Conservation (phyloP, 2,797 vertebrate genomes). For the Typhlichthys eigenmanni region DNA sequence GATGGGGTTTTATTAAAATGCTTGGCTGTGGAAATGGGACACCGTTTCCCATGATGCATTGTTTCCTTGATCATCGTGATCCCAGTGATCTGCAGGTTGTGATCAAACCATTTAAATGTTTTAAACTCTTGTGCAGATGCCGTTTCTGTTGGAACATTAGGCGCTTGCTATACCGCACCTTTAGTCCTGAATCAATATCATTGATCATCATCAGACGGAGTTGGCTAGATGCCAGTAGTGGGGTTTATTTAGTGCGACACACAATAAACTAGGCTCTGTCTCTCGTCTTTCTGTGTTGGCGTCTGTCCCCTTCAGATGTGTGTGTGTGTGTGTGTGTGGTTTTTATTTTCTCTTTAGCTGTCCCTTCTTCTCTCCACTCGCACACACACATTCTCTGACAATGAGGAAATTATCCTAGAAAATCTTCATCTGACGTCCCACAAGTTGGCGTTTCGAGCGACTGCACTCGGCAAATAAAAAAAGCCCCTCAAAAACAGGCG, state of each 20-base stretch:
- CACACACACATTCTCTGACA: conserved; percentile 15
- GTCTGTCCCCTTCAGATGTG: conserved; percentile 12
- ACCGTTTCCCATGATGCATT: conserved; percentile 46
- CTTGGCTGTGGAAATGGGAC: conserved; percentile 34
- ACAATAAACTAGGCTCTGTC: conserved; percentile 4
- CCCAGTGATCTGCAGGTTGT: conserved; percentile 23
- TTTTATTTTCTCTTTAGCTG: too few relatives aligned
- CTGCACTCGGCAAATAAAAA: conserved; percentile 71
- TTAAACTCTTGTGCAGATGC: conserved; percentile 9
- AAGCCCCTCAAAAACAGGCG: conserved; percentile 34
- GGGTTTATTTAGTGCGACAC: not conserved
- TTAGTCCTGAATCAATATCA: too few relatives aligned
- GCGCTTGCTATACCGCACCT: too few relatives aligned
- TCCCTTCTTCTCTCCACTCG: not conserved
- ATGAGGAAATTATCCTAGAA: conserved; percentile 47
- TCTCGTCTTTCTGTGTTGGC: conserved; percentile 22
- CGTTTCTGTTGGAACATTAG: conserved; percentile 19
- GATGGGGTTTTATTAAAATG: conserved; percentile 54
- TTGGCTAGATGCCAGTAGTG: too few relatives aligned
- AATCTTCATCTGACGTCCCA: conserved; percentile 55
- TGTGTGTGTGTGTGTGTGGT: too few relatives aligned
- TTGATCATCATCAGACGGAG: too few relatives aligned
- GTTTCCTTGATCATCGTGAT: conserved; percentile 29
- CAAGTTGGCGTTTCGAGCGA: conserved; percentile 73
- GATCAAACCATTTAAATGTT: not conserved